Conservation (phyloP, 2,113 vertebrate genomes). For the Barbus barbus region DNA sequence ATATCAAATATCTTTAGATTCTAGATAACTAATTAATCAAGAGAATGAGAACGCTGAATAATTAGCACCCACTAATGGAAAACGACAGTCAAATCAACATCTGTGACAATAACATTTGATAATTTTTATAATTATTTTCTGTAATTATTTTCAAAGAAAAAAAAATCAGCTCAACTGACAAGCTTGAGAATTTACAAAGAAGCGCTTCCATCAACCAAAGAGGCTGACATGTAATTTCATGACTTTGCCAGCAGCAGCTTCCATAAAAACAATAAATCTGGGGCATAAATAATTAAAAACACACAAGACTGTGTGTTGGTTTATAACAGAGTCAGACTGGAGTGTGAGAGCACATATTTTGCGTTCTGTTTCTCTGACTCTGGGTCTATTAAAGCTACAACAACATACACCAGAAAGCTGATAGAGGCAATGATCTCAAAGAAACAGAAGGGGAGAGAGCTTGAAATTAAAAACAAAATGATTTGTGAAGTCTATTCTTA, state of each 20-base stretch:
- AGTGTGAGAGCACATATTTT: constrained; percentile 24
- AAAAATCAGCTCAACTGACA: not conserved
- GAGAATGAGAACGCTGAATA: not conserved
- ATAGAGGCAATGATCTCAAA: not conserved
- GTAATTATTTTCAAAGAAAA: not conserved
- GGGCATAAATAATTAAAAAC: constrained; percentile 64
- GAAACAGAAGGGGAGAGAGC: not conserved
- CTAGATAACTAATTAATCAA: constrained; percentile 5
- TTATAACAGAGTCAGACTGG: not conserved
- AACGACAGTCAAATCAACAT: not conserved
- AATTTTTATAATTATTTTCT: not conserved
- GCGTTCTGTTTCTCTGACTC: not conserved
- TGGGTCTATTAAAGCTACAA: constrained; percentile 28
- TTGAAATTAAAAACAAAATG: not conserved
- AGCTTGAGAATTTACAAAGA: constrained; percentile 14
- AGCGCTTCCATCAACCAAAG: constrained; percentile 29
- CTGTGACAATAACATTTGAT: not conserved
- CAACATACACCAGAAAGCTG: not conserved
- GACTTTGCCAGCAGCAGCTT: constrained; percentile 39
- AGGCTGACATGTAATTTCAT: constrained; percentile 45
- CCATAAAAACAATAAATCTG: constrained; percentile 46
- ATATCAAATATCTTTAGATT: constrained; percentile 15
- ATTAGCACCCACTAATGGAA: not conserved
- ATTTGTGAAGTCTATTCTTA: not conserved
- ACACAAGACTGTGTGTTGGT: constrained; percentile 47